Evolutionary conservation across 2,113 vertebrate species (phyloP), one percentile per base, ranked within the genome.

Genomic region (Oxyruncus cristatus): DNA sequence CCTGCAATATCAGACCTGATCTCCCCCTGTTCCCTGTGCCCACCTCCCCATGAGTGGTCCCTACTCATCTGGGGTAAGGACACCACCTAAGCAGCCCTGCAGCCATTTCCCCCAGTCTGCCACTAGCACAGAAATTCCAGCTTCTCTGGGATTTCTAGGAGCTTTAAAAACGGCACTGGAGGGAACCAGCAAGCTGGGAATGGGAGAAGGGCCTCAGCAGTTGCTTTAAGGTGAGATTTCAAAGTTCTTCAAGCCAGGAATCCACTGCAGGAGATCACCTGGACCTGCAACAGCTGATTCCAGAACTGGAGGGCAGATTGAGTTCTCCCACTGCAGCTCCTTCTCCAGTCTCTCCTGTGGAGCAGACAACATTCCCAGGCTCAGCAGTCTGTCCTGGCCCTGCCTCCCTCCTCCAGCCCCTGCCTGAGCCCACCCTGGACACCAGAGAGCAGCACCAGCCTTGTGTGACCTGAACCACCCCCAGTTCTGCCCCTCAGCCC

Each of bases 191-290:
- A 18, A 4, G 18, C 27, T 74, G 74, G n/a, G 42, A 39, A 44
- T 10, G 5, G 1, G 1, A 58, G 14, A 81, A 85, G 13, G 2
- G 16, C 11, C 71, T 62, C 3, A 0, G 26, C 1, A n/a, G 2
- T 10, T 44, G 19, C 55, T 67, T 62, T 53, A n/a, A 50, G 11
- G 3, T 44, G n/a, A 39, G 39, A 11, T 50, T 80, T 71, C 52
- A 46, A 62, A 27, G 27, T 30, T 52, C 11, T 24, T 74, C n/a
- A 21, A 70, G n/a, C 21, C 78, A 82, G n/a, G 37, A 85, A 11
- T 14, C 18, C 8, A 2, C n/a, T 47, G 12, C n/a, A 58, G 74
- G 46, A 75, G 55, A 80, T 8, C 3, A 0, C 28, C 42, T 44
- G n/a, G 44, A 32, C 27, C 72, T 46, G 33, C 55, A 52, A 4